A percentile compares a stretch with the other conserved stretches of the same genome.
These are phyloP conservation scores for Melanostigma gelatinosum DNA, from an alignment of 2,113 vertebrate genomes.

Conservation along the genomic window DNA sequence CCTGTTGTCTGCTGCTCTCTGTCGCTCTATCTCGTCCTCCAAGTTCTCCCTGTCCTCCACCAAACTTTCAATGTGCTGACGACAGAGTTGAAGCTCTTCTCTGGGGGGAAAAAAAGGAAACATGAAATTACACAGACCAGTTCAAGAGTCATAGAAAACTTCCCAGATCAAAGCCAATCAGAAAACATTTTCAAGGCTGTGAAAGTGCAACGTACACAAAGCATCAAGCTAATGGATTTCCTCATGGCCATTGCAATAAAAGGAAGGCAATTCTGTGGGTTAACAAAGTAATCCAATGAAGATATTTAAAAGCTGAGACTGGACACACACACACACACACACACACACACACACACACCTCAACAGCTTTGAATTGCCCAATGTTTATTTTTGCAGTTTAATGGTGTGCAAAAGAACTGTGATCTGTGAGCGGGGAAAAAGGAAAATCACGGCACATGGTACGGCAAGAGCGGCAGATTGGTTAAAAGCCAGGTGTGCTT, in stretches of 20 bases:
- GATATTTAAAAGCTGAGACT: conserved; percentile 30
- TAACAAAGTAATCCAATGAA: conserved; percentile 46
- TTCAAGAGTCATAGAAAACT: conserved; percentile 20
- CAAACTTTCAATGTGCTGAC: conserved; percentile 74
- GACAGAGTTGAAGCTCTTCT: conserved; percentile 81
- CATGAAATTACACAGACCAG: conserved; percentile 17
- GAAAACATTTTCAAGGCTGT: conserved; percentile 8
- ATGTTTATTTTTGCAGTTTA: conserved; percentile 53
- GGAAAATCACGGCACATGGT: conserved; percentile 4
- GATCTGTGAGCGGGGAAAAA: conserved; percentile 48
- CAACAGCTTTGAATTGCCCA: conserved; percentile 41
- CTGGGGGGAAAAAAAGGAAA: conserved; percentile 52
- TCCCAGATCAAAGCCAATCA: background rate
- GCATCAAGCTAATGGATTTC: conserved; percentile 29
- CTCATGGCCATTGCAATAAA: conserved; percentile 20
- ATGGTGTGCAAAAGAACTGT: conserved; percentile 61
- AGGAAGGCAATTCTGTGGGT: conserved; percentile 19
- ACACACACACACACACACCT: conserved; percentile 12
- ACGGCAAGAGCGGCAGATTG: conserved; percentile 24
- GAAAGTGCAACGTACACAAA: conserved; percentile 7
- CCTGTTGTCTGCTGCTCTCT: conserved; percentile 82
- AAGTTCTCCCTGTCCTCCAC: conserved; percentile 77
- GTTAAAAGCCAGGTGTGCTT: conserved; percentile 53
- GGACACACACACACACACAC: too few relatives aligned
- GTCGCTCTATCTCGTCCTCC: conserved; percentile 76